phyloP scores from a whole-genome alignment of 1,140 invertebrate genomes.

The Triops longicaudatus region DNA sequence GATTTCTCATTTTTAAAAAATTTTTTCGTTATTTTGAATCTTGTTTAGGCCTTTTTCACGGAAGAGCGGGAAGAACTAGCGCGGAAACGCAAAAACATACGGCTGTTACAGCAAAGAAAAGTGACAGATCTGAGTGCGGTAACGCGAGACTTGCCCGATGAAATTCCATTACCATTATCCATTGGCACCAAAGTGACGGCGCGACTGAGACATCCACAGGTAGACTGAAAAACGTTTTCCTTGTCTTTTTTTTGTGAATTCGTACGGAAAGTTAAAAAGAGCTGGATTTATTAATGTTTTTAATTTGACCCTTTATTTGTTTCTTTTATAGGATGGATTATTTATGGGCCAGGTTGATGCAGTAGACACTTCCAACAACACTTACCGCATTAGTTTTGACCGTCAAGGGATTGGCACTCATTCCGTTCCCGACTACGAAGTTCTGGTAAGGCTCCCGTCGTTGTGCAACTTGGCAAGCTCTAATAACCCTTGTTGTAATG shows the following conservation, averaged over 20 bases:
- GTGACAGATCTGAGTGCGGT: conserved; percentile 62
- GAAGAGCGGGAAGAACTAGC: conserved; percentile 88
- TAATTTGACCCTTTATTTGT: neutral
- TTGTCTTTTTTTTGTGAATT: too few species aligned
- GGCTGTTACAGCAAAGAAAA: conserved; percentile 89
- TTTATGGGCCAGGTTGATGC: conserved; percentile 95
- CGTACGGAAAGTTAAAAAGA: neutral
- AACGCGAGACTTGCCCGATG: conserved; percentile 84
- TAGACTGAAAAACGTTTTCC: neutral
- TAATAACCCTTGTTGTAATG: neutral
- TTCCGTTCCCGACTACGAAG: conserved; percentile 94
- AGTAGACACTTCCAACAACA: conserved; percentile 92
- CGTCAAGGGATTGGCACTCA: conserved; percentile 85
- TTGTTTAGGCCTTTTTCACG: conserved; percentile 72
- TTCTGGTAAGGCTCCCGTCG: conserved; percentile 50
- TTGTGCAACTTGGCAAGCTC: neutral
- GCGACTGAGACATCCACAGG: conserved; percentile 74
- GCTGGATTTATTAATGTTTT: neutral
- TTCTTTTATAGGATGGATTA: conserved; percentile 62
- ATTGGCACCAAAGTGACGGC: conserved; percentile 95
- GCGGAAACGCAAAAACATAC: conserved; percentile 81
- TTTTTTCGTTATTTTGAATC: conserved; percentile 13
- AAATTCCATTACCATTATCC: conserved; percentile 91
- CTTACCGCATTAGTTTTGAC: conserved; percentile 96
- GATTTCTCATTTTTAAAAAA: conserved; percentile 28